Base-by-base conservation (phyloP, 2,888 invertebrate species). In the Mythimna lalbum region DNA sequence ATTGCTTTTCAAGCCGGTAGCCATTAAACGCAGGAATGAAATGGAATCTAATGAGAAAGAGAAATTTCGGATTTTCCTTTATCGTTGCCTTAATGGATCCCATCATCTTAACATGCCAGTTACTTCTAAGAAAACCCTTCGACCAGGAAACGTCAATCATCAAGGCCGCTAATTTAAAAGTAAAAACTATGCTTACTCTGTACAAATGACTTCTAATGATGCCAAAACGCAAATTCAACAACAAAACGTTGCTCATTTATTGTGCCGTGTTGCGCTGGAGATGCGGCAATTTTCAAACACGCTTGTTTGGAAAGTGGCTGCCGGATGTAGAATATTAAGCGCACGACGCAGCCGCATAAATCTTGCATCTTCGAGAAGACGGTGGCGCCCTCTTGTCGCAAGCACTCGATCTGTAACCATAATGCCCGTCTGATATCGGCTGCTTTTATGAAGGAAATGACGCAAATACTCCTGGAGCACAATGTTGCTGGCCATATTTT, bases 281-380 rank as follows among this genome's bases (percentile, higher is more conserved):
- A 88, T 87, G 92, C 89, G 90, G 90, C 88, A 85, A 87, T 88
- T 89, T 87, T 90, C 89, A 90, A 92, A 91, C 90, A 88, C 85
- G 86, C 82, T 87, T 85, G 85, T 87, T 88, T 89, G 88, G 91
- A 93, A 92, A 93, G 92, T 89, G 88, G 85, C 87, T 88, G 88
- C 89, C 91, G 92, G 92, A 93, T 90, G 91, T 87, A 78, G 85
- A 87, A 89, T 89, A 90, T 90, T 90, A 89, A 86, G 87, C 84
- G 85, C 85, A 85, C 88, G 87, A 88, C 83, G 86, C 89, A 83
- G 83, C 85, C 88, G 89, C 90, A 91, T 91, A 90, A 91, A 91
- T 91, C 90, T 90, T 81, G 75, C 85, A 83, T 85, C 83, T 86
- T 85, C 83, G 85, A 83, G 79, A 75, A 83, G 72, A 84, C 87